Percentiles rank a stretch among this genome's conserved stretches.
phyloP scores from a whole-genome alignment of 2,888 invertebrate genomes.

The Caenorhabditis doughertyi region DNA sequence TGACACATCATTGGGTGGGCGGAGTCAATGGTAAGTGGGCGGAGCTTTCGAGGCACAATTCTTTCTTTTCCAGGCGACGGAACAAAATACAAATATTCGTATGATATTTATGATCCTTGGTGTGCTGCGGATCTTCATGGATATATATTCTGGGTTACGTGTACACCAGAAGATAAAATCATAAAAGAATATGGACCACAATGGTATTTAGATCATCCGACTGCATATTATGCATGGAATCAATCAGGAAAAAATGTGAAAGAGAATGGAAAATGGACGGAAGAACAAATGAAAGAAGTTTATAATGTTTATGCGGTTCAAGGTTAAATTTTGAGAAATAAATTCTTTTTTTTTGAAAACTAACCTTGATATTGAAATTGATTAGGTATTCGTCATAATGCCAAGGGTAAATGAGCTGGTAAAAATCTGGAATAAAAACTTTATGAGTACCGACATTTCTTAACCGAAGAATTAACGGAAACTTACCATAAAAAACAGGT shows the following conservation, averaged over 20 bases:
- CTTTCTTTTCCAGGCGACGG: background rate
- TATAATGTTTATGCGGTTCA: background rate
- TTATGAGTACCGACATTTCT: too few species aligned
- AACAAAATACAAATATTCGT: background rate
- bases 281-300: background rate
- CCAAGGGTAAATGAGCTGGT: too few species aligned
- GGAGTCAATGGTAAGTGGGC: background rate
- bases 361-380: too few species aligned
- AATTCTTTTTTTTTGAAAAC: background rate
- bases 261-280: background rate
- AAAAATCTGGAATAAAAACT: too few species aligned
- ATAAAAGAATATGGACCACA: background rate
- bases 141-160: conserved; percentile 6
- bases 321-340: background rate
- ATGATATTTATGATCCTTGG: background rate
- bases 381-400: too few species aligned
- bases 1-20: background rate
- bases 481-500: too few species aligned
- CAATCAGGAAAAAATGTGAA: background rate
- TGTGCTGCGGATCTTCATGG: conserved; percentile 4
- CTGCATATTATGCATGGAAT: background rate
- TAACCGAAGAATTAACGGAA: too few species aligned
- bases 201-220: conserved; percentile 10
- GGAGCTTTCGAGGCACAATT: too few species aligned
- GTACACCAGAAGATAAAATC: background rate